Evolutionary conservation across 2,888 invertebrate species (phyloP).

Genomic region (Acanthosepion lycidas): DNA sequence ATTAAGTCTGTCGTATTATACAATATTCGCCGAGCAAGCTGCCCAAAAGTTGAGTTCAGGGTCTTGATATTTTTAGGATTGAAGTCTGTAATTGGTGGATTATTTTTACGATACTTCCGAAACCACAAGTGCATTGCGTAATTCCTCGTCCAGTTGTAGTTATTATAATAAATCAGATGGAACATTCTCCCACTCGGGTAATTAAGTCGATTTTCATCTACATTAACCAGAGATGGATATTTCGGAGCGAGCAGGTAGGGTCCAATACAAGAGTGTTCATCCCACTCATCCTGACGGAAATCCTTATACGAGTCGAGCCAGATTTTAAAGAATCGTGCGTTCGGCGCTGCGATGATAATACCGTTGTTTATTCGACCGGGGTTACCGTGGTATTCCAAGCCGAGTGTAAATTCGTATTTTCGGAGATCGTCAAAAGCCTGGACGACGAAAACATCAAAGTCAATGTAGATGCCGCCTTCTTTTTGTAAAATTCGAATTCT

Average conservation of each 20-base stretch:
- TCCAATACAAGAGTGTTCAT: constrained; percentile 47
- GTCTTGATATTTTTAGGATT: background rate
- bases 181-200: constrained; percentile 50
- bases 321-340: constrained; percentile 54
- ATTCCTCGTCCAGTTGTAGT: constrained; percentile 50
- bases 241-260: constrained; percentile 49
- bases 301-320: constrained; percentile 54
- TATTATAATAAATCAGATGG: constrained; percentile 50
- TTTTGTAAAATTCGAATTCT: constrained; percentile 54
- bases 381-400: constrained; percentile 54
- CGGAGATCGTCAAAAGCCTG: constrained; percentile 54
- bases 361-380: constrained; percentile 54
- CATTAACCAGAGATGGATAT: constrained; percentile 51
- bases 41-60: background rate
- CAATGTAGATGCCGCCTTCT: constrained; percentile 59
- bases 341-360: constrained; percentile 54
- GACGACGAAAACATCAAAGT: constrained; percentile 57
- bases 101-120: background rate
- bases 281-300: constrained; percentile 52
- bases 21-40: background rate
- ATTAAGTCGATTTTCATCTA: constrained; percentile 52
- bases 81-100: background rate
- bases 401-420: constrained; percentile 55
- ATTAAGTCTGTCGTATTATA: background rate
- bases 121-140: background rate